Conservation (phyloP, 2,888 invertebrate genomes). For the Tetrapedia diversipes region DNA sequence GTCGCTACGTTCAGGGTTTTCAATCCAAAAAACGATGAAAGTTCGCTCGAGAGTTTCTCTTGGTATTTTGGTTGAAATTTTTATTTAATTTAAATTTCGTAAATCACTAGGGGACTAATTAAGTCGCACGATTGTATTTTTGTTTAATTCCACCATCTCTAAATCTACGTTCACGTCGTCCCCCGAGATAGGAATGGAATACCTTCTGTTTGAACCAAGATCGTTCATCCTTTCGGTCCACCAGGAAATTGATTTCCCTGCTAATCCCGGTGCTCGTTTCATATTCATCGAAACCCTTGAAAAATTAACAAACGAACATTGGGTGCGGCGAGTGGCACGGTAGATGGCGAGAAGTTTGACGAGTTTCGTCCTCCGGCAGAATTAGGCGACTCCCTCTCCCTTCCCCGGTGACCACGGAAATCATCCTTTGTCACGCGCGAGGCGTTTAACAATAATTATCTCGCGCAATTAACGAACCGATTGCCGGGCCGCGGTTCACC, state of each 20-base stretch:
- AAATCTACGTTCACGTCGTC: no score
- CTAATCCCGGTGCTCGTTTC: background rate
- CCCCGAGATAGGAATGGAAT: conserved; percentile 1
- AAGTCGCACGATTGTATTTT: no score
- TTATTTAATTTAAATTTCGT: no score
- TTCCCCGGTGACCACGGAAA: conserved; percentile 49
- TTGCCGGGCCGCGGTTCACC: conserved; percentile 48
- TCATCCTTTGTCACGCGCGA: conserved; percentile 64
- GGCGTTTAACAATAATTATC: conserved; percentile 68
- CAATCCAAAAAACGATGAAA: background rate
- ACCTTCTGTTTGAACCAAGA: background rate
- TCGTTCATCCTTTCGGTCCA: background rate
- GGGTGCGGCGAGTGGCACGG: background rate
- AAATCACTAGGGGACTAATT: no score
- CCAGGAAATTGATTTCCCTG: conserved; percentile 1
- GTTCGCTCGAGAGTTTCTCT: background rate
- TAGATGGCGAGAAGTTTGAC: conserved; percentile 1
- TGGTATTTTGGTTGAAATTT: no score
- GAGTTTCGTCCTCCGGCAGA: conserved; percentile 34
- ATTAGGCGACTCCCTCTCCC: conserved; percentile 38
- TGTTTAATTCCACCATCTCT: background rate
- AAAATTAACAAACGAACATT: conserved; percentile 13
- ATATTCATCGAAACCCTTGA: conserved; percentile 8
- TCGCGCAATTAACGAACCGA: conserved; percentile 71
- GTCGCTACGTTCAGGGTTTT: background rate